A percentile compares a stretch with the other conserved stretches of the same genome.
phyloP scores from a whole-genome alignment of 2,888 invertebrate genomes.

The Gastracanthus pulcherrimus region DNA sequence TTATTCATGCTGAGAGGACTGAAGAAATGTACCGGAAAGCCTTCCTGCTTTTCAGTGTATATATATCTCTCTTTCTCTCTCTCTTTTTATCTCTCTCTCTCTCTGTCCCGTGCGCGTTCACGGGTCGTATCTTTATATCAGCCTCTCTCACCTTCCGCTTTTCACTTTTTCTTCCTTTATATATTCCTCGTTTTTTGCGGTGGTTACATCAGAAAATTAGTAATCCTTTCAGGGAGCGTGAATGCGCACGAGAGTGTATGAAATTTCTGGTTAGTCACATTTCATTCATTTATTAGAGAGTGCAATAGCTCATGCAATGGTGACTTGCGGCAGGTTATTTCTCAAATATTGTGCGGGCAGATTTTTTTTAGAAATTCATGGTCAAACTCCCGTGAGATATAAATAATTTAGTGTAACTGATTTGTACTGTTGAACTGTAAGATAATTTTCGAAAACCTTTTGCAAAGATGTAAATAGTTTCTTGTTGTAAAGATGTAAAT shows the following conservation, averaged over 20 bases:
- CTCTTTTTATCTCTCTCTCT: background rate
- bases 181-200: background rate
- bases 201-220: constrained; percentile 41
- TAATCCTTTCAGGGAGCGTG: constrained; percentile 29
- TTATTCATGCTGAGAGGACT: constrained; percentile 51
- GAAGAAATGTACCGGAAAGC: constrained; percentile 48
- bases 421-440: too few relatives aligned
- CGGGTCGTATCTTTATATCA: too few relatives aligned
- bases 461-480: too few relatives aligned
- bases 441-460: too few relatives aligned
- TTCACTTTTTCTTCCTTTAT: background rate
- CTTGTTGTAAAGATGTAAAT: too few relatives aligned
- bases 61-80: background rate
- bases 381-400: too few relatives aligned
- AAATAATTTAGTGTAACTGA: too few relatives aligned
- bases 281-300: constrained; percentile 42
- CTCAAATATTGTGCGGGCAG: too few relatives aligned
- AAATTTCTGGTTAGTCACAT: constrained; percentile 38
- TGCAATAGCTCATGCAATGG: too few relatives aligned
- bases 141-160: background rate
- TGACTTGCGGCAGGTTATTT: too few relatives aligned
- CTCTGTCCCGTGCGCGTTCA: too few relatives aligned
- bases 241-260: constrained; percentile 7
- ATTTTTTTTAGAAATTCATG: too few relatives aligned
- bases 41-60: constrained; percentile 29